Evolutionary conservation across 2,888 invertebrate species (phyloP), one percentile per base, ranked within the genome.

Genomic region (Bembecia ichneumoniformis): DNA sequence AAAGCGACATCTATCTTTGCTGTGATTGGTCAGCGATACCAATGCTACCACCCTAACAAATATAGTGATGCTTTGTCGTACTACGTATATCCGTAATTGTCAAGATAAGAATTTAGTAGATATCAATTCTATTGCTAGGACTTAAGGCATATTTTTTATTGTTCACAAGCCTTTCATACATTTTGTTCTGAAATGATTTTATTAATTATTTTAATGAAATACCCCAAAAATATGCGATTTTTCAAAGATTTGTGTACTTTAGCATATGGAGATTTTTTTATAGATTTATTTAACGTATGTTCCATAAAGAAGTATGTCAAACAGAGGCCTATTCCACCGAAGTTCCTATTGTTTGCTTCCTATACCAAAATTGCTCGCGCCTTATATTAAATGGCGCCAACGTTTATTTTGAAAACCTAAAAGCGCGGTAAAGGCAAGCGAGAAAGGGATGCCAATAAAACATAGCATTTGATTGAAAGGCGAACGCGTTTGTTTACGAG

Each of bases 401-500:
- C 84, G 81, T 83, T 76, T 68, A 68, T 70, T 81, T 77, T 70
- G 73, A 81, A 80, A 82, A 72, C 66, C 60, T 71, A 70, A 82
- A 87, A 82, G 82, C 86, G 86, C 86, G 86, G 82, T 73, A 84
- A 84, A 78, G 70, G 72, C 71, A 66, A 59, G 86, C 67, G 75
- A 63, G 86, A 87, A 81, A 86, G 86, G 79, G 86, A 87, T 64
- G 80, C 82, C 82, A 82, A 84, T 84, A 86, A 87, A 86, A 87
- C 84, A 84, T 74, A 71, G 72, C 74, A 68, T 71, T 14, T 45
- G 50, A 5, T 68, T 80, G 78, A 75, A 77, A 74, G 76, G 74
- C 65, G 71, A 72, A 63, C 68, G 67, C 78, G 81, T 82, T 84
- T 86, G 84, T 86, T 84, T 84, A 84, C 84, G 77, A 82, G 82